phyloP scores from a whole-genome alignment of 2,888 invertebrate genomes.

The Leistus spinibarbis region DNA sequence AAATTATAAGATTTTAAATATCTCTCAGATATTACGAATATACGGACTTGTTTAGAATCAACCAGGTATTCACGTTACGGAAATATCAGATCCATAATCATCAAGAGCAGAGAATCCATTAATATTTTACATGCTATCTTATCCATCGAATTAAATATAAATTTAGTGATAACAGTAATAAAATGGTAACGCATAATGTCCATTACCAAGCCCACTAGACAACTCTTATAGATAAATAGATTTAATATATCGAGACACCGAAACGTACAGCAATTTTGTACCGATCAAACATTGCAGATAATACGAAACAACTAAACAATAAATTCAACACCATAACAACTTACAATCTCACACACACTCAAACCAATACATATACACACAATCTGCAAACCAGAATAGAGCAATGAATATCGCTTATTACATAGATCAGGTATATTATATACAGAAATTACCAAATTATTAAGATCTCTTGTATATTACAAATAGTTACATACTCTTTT shows the following conservation, averaged over 20 bases:
- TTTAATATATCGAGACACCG: conserved; percentile 23
- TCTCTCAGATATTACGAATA: no score
- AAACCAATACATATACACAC: conserved; percentile 11
- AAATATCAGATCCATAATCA: no score
- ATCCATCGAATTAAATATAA: neutral
- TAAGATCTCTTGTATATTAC: no score
- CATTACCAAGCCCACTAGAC: neutral
- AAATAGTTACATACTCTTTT: no score
- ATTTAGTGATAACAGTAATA: neutral
- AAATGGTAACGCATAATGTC: neutral
- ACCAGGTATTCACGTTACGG: no score
- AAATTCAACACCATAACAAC: conserved; percentile 19
- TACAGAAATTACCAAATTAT: no score
- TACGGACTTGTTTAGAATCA: no score
- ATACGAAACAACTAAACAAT: conserved; percentile 22
- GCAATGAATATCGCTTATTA: neutral
- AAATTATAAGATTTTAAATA: no score
- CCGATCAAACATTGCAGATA: conserved; percentile 30
- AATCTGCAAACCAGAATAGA: neutral
- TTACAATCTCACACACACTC: no score
- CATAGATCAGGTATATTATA: no score
- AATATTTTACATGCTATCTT: neutral
- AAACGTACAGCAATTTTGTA: conserved; percentile 34
- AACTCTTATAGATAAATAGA: conserved; percentile 1
- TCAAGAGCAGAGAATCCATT: neutral